phyloP scores from a whole-genome alignment of 2,797 vertebrate species.

The Poecilia picta region DNA sequence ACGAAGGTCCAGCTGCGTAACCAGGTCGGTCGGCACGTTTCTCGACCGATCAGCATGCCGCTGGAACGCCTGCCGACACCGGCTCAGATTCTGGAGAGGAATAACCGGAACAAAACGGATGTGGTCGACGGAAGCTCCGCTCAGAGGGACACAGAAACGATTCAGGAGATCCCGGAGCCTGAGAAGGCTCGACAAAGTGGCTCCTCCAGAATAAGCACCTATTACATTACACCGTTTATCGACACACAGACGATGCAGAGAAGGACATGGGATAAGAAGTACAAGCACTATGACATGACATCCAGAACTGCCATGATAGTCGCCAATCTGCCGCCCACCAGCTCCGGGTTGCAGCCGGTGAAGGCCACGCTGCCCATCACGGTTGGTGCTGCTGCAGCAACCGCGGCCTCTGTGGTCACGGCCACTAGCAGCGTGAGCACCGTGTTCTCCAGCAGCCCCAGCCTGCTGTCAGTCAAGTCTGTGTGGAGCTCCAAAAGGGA shows the following conservation, averaged over 20 bases:
- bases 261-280: constrained; percentile 89
- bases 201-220: constrained; percentile 77
- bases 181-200: constrained; percentile 70
- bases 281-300: constrained; percentile 89
- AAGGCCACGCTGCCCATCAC: constrained; percentile 43
- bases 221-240: constrained; percentile 86
- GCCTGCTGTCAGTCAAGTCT: constrained; percentile 65
- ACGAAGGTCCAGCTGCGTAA: constrained; percentile 83
- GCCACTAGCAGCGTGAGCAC: constrained; percentile 42
- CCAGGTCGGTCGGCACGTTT: constrained; percentile 75
- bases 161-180: constrained; percentile 85
- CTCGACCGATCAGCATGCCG: constrained; percentile 92
- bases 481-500: constrained; percentile 77
- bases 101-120: constrained; percentile 71
- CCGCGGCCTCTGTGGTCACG: constrained; percentile 34
- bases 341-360: constrained; percentile 58
- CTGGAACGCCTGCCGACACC: constrained; percentile 84
- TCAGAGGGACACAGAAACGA: constrained; percentile 74
- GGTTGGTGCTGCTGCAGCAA: constrained; percentile 8
- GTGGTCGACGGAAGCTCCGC: not conserved
- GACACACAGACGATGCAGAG: constrained; percentile 85
- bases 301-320: constrained; percentile 88
- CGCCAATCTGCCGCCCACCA: constrained; percentile 82
- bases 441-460: constrained; percentile 73
- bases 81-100: constrained; percentile 82